Evolutionary conservation across 2,113 vertebrate species (phyloP), one percentile per base, ranked within the genome.

Genomic region (Poeciliopsis retropinna): DNA sequence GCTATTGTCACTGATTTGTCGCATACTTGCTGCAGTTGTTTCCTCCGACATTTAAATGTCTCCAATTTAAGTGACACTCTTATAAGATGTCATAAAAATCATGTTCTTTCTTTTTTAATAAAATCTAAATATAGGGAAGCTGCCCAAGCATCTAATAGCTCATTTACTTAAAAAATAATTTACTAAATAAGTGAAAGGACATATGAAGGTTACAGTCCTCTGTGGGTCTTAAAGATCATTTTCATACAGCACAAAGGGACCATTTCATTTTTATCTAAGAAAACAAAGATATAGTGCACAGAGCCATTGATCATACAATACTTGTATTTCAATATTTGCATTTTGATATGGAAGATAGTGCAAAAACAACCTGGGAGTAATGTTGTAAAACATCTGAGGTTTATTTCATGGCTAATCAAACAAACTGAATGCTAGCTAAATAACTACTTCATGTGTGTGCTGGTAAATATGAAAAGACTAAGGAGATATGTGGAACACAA

Each of bases 31-130:
- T 13, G 67, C 67, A 66, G 60, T 67, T 64, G 30, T 28, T 51
- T 37, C 61, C 64, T 60, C 37, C 28, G 85, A 87, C 81, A 81
- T 86, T 82, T 88, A 70, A 88, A 88, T 79, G 75, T 63, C 14
- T 76, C 80, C 64, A 64, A 37, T 29, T 74, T 83, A 86, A 83
- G 34, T 85, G 86, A 86, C 44, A 79, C 31, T 8, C 15, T 39
- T 37, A 66, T 68, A 87, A 47, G 69, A 54, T 64, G 64, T 47
- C 65, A 60, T 77, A 70, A 77, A 80, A 72, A 61, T 15, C 25
- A 22, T 27, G 19, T 61, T 70, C 61, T 68, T 39, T 22, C 71
- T 37, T n/a, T n/a, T 54, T 57, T 57, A 57, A 57, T 57, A 25
- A 25, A 57, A 61, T 69, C 66, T 73, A 41, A 31, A 41, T 76